Base-by-base conservation (phyloP, 2,888 invertebrate genomes). In the Galerucella pusilla region DNA sequence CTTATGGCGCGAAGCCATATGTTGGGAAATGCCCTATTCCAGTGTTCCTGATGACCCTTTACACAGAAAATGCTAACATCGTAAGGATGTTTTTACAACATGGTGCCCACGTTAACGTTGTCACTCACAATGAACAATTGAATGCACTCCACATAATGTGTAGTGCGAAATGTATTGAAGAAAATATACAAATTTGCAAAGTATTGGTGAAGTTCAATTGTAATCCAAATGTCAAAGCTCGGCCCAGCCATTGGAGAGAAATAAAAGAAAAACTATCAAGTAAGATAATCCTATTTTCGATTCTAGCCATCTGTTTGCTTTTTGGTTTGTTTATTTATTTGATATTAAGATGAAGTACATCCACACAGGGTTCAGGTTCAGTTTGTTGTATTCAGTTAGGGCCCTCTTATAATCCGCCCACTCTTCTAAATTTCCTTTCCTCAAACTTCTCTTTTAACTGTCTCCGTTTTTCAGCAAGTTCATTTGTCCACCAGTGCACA, bases 1-100 rank as follows among this genome's bases (percentile, higher is more conserved):
- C 81, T 20, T 83, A 78, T 74, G 87, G 87, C 12, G 84, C 85
- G 3, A 80, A 87, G 80, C 85, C 87, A 4, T 85, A 86, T 76
- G 65, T 81, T 11, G 82, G 85, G 0, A 81, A 83, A 69, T 83
- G 85, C 1, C 87, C 88, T 4, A 75, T 86, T 66, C 85, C 86
- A 0, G 78, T 85, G 0, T 69, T 88, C n/a, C 77, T 86, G 4
- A 70, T 87, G 65, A 76, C 85, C 6, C 66, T 87, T 2, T 88
- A 85, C 78, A 83, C 83, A 6, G 84, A 83, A 71, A 83, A 85
- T 71, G 52, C 75, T 3, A 76, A 75, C n/a, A 69, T 88, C 10
- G 79, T 86, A 0, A 73, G 76, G 65, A 61, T 77, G 12, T 61
- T 87, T n/a, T 75, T 86, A 16, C 76, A 82, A 46, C 64, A 79